Percentiles rank a stretch among this genome's conserved stretches.
phyloP scores from a whole-genome alignment of 2,797 vertebrate genomes.

The Gambusia yucatana region DNA sequence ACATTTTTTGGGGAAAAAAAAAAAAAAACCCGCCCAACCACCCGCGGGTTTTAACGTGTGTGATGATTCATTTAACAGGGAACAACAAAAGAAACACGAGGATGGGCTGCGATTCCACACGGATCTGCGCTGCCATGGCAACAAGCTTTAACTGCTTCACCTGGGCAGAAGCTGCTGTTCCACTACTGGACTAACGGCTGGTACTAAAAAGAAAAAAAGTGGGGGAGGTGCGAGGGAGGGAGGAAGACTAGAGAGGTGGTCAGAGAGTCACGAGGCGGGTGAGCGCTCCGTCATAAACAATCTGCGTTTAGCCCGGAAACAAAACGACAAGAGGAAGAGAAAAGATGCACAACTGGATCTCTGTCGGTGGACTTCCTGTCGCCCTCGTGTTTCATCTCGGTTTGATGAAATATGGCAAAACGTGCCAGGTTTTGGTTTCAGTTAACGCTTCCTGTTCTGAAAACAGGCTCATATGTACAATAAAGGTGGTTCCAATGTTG shows the following conservation, averaged over 20 bases:
- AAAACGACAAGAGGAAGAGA: neutral
- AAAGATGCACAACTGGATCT: neutral
- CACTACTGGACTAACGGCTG: neutral
- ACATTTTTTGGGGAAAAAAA: neutral
- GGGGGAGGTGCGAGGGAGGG: neutral
- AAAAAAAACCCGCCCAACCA: neutral
- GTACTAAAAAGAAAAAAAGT: neutral
- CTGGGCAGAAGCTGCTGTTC: conserved; percentile 21
- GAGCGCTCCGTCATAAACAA: neutral
- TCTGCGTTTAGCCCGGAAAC: neutral
- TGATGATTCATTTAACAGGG: neutral
- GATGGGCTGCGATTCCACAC: neutral
- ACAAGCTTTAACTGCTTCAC: conserved; percentile 33
- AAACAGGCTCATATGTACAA: neutral
- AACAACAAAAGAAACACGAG: neutral
- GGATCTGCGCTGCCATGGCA: conserved; percentile 35
- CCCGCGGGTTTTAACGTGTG: neutral
- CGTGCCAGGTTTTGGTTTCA: neutral
- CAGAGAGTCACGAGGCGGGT: neutral
- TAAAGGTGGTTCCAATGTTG: neutral
- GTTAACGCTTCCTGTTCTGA: neutral
- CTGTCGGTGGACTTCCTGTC: neutral
- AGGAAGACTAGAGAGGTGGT: neutral
- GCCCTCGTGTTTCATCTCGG: neutral
- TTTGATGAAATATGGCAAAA: neutral